Evolutionary conservation across 2,797 vertebrate species (phyloP), one percentile per base, ranked within the genome.

Genomic region (Sebastes trivittatus): DNA sequence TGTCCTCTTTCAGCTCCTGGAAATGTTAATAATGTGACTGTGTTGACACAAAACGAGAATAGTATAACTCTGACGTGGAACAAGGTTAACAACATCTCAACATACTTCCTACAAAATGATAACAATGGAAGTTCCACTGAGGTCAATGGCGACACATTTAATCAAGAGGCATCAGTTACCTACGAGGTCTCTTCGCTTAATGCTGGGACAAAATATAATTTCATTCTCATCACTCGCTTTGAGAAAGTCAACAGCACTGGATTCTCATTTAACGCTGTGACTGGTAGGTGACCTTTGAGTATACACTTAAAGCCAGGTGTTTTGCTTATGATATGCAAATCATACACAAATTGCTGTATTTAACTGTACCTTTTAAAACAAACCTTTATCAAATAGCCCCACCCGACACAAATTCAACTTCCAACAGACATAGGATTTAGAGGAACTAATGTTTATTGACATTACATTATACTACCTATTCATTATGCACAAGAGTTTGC

Each of bases 171-270:
- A 4, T 16, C 25, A 22, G 60, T 72, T 25, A 34, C 0, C 14
- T 0, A 67, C 5, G 11, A 2, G 2, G 75, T 93, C 4, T 4
- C 1, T 3, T 0, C 1, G 4, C 87, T 95, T 11, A 29, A 1
- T 49, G 1, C 74, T 80, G 92, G 81, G 6, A 87, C 4, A 3
- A 54, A 29, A 22, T 87, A 92, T 42, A 0, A 2, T 2, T 91
- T 94, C 72, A 86, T 10, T 34, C 83, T 94, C 42, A 54, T 72
- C 75, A 87, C 89, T 75, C 59, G 58, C 32, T 82, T 60, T 67
- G 13, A 23, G 0, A 9, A 0, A 0, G 0, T 46, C 10, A 59
- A 0, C 2, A 94, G 93, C 81, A 18, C 49, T 49, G 92, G 90
- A 74, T 18, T 32, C 29, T 9, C 0, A 2, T 83, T 91, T 56